Evolutionary conservation across 2,113 vertebrate genomes (phyloP), one percentile per base, ranked within the genome.

Genomic region (Acanthisitta chloris): DNA sequence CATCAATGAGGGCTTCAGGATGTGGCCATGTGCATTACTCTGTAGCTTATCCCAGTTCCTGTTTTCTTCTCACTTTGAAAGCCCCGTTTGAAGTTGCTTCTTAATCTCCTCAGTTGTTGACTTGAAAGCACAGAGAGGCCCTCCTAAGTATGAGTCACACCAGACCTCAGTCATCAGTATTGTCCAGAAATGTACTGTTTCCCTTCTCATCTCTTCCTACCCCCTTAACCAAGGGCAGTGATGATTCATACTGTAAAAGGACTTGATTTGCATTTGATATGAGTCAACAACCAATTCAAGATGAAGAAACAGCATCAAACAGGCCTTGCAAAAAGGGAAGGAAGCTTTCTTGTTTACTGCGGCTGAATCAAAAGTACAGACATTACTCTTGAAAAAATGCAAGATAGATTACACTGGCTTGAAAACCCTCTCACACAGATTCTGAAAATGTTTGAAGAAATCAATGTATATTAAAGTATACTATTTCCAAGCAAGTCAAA

Each of bases 211-310:
- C 81, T 91, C 52, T 46, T 61, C 86, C 85, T 76, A 82, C 65
- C 57, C 92, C 72, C 42, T 77, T 95, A 92, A 96, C 93, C 81
- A 17, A 94, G 87, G 66, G 78, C 81, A 87, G 78, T 3, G 8
- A 45, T 95, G 94, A 96, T 40, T 96, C 95, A 97, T 45, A 26
- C 65, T 28, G 45, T 64, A 72, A 86, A 91, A 91, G 70, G 49
- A 45, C 73, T 89, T 61, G 57, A 96, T 92, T 89, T 96, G 69
- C 77, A 79, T 95, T 85, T 94, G 67, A 81, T 92, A 20, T 72
- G 91, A 96, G 81, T 91, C 94, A 94, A 94, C 80, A 92, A 26
- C 89, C 65, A 26, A 89, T 79, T 92, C 84, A 89, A 95, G 81
- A 81, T 87, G 61, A 91, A 84, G 77, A 81, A 88, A 76, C 17